Base-by-base conservation (phyloP, 1,140 invertebrate genomes). In the Ceratosolen fusciceps region DNA sequence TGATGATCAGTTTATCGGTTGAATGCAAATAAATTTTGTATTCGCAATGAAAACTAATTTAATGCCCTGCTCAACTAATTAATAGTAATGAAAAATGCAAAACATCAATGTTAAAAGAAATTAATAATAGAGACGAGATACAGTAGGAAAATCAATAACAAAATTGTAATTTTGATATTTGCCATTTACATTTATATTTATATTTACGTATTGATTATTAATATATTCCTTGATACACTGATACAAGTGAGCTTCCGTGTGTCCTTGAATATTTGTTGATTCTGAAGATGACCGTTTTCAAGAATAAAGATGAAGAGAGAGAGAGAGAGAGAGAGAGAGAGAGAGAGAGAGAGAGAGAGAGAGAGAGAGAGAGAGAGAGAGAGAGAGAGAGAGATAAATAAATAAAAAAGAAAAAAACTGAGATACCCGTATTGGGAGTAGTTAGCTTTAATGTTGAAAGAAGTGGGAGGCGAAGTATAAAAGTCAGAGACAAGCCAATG, bases 381-480 rank as follows among this genome's bases (percentile, higher is more conserved):
- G 58, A 26, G 26, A 24, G 58, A 60, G 58, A 21, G 58, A 54
- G 5, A 54, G 49, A 54, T 26, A 56, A 24, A 62, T 29, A 62
- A n/a, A 37, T 34, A 43, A n/a, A 12, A 43, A 12, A 74, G 72
- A 74, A 43, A 74, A 39, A 29, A 47, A 24, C 29, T 29, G 56
- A 62, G 73, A 54, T 14, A 26, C n/a, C 37, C 19, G 37, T 8
- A 29, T 54, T 8, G 21, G 56, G n/a, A 74, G 31, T 60, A 54
- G 29, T 31, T 60, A 12, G 26, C 1, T 31, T 60, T 31, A 60
- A 60, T 60, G n/a, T 31, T 60, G 58, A 60, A 0, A 24, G 39
- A 72, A 14, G 79, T 76, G 79, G 79, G 73, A 80, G 73, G n/a
- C n/a, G 34, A 49, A 21, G 73, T 80, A 80, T 80, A 80, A 80